These are phyloP conservation scores for Amphilophus citrinellus DNA, from an alignment of 2,113 vertebrate genomes.

Conservation along the genomic window DNA sequence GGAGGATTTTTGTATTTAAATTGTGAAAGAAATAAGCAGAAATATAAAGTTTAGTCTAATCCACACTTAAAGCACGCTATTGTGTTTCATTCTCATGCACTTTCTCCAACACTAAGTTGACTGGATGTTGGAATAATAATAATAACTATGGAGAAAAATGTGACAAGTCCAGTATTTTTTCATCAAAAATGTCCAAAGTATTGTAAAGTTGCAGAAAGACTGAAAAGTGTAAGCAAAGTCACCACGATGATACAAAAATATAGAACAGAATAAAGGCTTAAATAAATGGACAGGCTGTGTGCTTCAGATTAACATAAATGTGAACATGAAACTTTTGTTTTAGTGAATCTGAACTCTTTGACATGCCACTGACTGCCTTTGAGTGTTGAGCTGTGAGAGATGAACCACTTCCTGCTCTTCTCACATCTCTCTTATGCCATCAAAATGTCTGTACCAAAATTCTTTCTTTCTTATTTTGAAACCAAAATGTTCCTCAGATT, in stretches of 20 bases:
- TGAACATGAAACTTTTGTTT: not conserved
- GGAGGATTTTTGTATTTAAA: not conserved
- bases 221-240: not conserved
- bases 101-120: not conserved
- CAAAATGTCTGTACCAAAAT: not conserved
- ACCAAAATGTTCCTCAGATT: not conserved
- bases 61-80: not conserved
- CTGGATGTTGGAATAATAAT: not conserved
- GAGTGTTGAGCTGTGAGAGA: too few relatives aligned
- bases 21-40: not conserved
- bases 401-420: too few relatives aligned
- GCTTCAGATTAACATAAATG: not conserved
- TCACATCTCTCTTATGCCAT: not conserved
- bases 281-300: not conserved
- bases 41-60: not conserved
- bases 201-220: not conserved
- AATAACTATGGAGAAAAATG: not conserved
- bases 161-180: not conserved
- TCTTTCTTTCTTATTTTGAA: not conserved
- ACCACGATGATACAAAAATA: not conserved
- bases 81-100: not conserved
- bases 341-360: not conserved
- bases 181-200: not conserved
- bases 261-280: not conserved
- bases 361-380: not conserved